Evolutionary conservation across 2,797 vertebrate genomes (phyloP).

Genomic region (Tapirus indicus): DNA sequence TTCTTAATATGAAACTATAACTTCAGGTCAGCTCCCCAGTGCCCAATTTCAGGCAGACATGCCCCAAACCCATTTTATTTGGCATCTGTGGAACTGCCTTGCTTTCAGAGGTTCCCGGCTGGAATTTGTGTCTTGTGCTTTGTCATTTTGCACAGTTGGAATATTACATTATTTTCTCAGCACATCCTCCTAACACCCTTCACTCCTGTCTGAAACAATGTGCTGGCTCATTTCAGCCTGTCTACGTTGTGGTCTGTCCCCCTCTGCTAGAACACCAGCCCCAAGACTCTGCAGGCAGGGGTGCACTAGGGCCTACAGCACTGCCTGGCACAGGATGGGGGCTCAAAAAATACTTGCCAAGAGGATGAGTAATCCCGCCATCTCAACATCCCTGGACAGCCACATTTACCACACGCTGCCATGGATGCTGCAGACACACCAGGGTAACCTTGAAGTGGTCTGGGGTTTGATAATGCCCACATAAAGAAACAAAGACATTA

Average conservation of each 20-base stretch:
- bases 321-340: not conserved
- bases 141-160: not conserved
- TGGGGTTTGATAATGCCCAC: not conserved
- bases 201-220: not conserved
- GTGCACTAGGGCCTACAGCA: not conserved
- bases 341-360: not conserved
- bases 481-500: not conserved
- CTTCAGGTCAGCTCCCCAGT: not conserved
- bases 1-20: not conserved
- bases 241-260: not conserved
- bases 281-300: not conserved
- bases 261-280: not conserved
- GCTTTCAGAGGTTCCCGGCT: not conserved
- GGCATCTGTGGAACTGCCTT: not conserved
- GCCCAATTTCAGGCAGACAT: not conserved
- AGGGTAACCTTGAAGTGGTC: not conserved
- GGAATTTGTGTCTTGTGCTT: not conserved
- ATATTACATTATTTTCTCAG: not conserved
- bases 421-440: not conserved
- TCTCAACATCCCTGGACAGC: not conserved
- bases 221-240: not conserved
- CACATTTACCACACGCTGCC: not conserved
- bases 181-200: not conserved
- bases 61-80: not conserved
- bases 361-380: not conserved